Evolutionary conservation across 2,888 invertebrate species (phyloP), one percentile per base, ranked within the genome.

Genomic region (Calephelis perditalis): DNA sequence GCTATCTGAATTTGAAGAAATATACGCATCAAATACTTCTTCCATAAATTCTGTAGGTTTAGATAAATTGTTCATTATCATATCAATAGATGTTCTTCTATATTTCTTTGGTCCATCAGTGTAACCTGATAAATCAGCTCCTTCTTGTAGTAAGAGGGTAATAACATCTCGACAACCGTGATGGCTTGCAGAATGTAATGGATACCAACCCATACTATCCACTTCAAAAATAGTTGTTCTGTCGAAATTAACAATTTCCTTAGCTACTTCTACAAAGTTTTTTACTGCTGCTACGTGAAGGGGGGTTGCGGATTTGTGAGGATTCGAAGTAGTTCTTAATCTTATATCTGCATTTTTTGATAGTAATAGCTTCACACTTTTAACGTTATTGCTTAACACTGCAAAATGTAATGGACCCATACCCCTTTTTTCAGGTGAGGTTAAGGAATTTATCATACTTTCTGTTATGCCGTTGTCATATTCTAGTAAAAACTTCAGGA

Each of bases 131-230:
- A 91, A 67, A 65, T 91, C 88, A 3, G 86, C 91, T 8, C 92
- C 92, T 74, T 89, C 84, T 66, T 78, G 74, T 5, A 91, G 71
- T 26, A 91, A 70, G 7, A 86, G 61, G 0, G 70, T 71, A 56
- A 93, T 91, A 57, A 93, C 91, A 63, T 93, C 92, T 69, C 92
- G 88, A 65, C 92, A 92, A 0, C 93, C 92, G 66, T 92, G 87
- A 61, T 91, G 86, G 55, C 92, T 91, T 4, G 91, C 91, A 4
- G 86, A 72, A 58, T 92, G 91, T 43, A 91, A 72, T 11, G 91
- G 82, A 65, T 78, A 81, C 82, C 84, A 83, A 5, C 78, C 78
- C 67, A 73, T 76, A 60, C 77, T 78, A 59, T 87, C 85, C 0
- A 87, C 86, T 73, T 88, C 89, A 56, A 86, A 80, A 36, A 89